Conservation (phyloP, 1,140 invertebrate species). For the Zaprionus camerounensis region DNA sequence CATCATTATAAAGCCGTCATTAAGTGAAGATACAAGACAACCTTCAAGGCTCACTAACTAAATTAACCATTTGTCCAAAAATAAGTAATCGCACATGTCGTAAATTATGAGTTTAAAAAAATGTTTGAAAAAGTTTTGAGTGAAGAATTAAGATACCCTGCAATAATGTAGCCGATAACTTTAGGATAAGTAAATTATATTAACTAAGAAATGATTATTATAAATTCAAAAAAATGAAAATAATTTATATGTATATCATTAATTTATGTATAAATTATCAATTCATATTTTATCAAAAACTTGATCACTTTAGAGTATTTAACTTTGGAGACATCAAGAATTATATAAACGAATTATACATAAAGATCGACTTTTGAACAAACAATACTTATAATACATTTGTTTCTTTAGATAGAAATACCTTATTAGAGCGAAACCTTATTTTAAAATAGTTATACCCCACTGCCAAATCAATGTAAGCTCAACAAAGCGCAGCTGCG, state of each 20-base stretch:
- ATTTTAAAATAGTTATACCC: neutral
- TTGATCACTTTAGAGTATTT: no score
- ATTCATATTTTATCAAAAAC: no score
- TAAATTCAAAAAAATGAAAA: no score
- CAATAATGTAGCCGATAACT: neutral
- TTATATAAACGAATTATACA: no score
- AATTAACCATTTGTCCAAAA: slow-evolving; percentile 39
- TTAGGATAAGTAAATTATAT: neutral
- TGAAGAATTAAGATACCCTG: neutral
- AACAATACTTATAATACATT: neutral
- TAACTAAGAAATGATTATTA: no score
- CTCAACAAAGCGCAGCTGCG: slow-evolving; percentile 23
- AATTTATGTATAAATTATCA: no score
- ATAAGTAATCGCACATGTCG: slow-evolving; percentile 17
- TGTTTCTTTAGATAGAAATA: neutral
- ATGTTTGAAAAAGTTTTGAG: slow-evolving; percentile 5
- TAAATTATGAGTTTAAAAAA: slow-evolving; percentile 28
- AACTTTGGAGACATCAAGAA: no score
- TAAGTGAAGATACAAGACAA: slow-evolving; percentile 21
- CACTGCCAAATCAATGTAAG: neutral
- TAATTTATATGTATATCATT: no score
- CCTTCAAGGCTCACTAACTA: slow-evolving; percentile 46
- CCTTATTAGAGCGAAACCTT: neutral
- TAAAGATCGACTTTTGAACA: no score
- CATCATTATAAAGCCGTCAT: slow-evolving; percentile 31